Conservation (phyloP, 2,113 vertebrate genomes). For the Mastomys coucha region DNA sequence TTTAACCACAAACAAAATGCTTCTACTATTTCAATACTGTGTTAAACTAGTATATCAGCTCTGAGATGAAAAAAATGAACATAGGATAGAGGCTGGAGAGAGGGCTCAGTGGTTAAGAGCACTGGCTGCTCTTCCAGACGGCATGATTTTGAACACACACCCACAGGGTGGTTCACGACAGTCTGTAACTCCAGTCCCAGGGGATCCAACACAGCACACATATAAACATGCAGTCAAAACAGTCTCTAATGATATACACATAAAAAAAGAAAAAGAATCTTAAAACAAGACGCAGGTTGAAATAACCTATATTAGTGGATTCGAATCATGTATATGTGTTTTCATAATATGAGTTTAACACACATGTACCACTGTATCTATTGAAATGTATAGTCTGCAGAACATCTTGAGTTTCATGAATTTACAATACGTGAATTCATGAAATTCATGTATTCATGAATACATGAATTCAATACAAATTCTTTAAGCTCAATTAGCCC, state of each 20-base stretch:
- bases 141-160: not conserved
- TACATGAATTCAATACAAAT: no score
- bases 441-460: no score
- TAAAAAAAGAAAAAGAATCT: not conserved
- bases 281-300: not conserved
- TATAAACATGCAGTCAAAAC: not conserved
- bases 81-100: not conserved
- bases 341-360: conserved; percentile 23
- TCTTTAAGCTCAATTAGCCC: conserved; percentile 19
- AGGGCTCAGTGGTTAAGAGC: not conserved
- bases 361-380: not conserved
- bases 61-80: not conserved
- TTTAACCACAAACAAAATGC: conserved; percentile 40
- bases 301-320: not conserved
- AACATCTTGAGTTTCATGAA: conserved; percentile 37
- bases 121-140: not conserved
- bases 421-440: no score
- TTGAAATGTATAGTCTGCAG: conserved; percentile 11
- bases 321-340: not conserved
- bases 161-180: not conserved
- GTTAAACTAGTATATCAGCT: conserved; percentile 5
- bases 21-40: not conserved
- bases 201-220: not conserved
- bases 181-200: not conserved
- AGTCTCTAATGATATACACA: not conserved